phyloP scores from a whole-genome alignment of 2,888 invertebrate species.

The Podabrus alpinus region DNA sequence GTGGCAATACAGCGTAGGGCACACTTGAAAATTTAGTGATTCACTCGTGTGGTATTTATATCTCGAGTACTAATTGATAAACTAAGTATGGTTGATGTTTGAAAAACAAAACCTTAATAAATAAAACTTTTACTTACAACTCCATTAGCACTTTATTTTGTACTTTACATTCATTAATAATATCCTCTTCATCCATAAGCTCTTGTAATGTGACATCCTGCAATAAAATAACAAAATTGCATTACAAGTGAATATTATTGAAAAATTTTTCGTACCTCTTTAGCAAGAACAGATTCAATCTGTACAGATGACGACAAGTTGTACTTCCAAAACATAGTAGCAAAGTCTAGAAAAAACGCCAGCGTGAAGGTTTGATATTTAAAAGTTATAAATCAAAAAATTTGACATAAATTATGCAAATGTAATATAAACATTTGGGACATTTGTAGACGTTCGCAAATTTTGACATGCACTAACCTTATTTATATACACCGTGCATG shows the following conservation, averaged over 20 bases:
- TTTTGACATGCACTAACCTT: conserved; percentile 14
- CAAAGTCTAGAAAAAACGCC: conserved; percentile 43
- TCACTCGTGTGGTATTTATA: not conserved
- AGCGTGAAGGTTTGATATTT: conserved; percentile 27
- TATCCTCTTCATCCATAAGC: conserved; percentile 92
- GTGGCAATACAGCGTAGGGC: not conserved
- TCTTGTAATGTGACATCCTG: conserved; percentile 90
- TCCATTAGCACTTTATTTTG: conserved; percentile 89
- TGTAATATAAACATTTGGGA: conserved; percentile 17
- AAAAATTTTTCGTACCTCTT: conserved; percentile 63
- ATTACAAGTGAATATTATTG: not conserved
- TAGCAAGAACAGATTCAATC: conserved; percentile 76
- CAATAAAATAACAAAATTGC: conserved; percentile 48
- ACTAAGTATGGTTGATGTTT: not conserved
- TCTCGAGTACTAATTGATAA: not conserved
- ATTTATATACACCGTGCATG: not conserved
- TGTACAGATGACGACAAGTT: conserved; percentile 74
- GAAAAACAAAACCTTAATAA: not conserved
- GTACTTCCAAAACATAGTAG: conserved; percentile 82
- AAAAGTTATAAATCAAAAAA: conserved; percentile 5
- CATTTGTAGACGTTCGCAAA: not conserved
- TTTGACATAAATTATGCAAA: conserved; percentile 16
- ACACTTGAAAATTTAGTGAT: not conserved
- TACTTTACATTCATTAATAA: conserved; percentile 92
- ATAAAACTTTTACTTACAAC: conserved; percentile 72